Evolutionary conservation across 1,140 invertebrate species (phyloP).

Genomic region (Drosophila nasuta): DNA sequence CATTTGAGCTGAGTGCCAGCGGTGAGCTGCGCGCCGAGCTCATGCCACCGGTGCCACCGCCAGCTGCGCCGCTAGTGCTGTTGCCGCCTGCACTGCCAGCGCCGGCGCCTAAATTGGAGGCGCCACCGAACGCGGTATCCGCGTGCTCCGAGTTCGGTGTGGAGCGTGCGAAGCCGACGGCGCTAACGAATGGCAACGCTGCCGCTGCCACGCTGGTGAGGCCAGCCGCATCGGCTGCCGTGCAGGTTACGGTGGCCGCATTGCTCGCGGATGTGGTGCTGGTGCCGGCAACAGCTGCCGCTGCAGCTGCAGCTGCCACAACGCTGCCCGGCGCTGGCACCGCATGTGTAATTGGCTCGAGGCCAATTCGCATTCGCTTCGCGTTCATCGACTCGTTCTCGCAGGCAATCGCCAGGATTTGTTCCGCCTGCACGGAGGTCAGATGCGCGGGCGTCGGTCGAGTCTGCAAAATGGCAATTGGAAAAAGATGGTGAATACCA

Average conservation of each 20-base stretch:
- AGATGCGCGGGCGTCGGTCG: slow-evolving; percentile 97
- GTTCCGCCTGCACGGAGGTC: slow-evolving; percentile 97
- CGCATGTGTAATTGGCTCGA: slow-evolving; percentile 96
- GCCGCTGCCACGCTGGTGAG: slow-evolving; percentile 74
- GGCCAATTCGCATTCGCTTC: slow-evolving; percentile 96
- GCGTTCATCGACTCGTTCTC: slow-evolving; percentile 99
- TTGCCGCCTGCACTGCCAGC: slow-evolving; percentile 58
- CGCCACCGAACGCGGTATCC: slow-evolving; percentile 64
- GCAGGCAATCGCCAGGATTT: slow-evolving; percentile 97
- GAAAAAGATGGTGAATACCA: not conserved
- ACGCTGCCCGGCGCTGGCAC: slow-evolving; percentile 89
- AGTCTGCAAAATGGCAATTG: slow-evolving; percentile 51
- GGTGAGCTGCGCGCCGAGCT: slow-evolving; percentile 82
- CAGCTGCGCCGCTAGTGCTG: slow-evolving; percentile 39
- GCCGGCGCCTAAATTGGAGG: slow-evolving; percentile 52
- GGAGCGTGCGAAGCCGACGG: slow-evolving; percentile 78
- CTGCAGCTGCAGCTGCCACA: slow-evolving; percentile 86
- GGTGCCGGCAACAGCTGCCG: slow-evolving; percentile 70
- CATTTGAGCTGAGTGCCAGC: slow-evolving; percentile 80
- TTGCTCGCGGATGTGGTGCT: slow-evolving; percentile 60
- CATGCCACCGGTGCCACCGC: slow-evolving; percentile 64
- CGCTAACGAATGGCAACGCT: slow-evolving; percentile 74
- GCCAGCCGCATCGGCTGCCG: slow-evolving; percentile 65
- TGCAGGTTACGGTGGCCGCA: slow-evolving; percentile 67
- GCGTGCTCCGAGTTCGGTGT: slow-evolving; percentile 82